These are phyloP conservation scores for Eurypyga helias DNA, from an alignment of 2,113 vertebrate species.

Conservation along the genomic window DNA sequence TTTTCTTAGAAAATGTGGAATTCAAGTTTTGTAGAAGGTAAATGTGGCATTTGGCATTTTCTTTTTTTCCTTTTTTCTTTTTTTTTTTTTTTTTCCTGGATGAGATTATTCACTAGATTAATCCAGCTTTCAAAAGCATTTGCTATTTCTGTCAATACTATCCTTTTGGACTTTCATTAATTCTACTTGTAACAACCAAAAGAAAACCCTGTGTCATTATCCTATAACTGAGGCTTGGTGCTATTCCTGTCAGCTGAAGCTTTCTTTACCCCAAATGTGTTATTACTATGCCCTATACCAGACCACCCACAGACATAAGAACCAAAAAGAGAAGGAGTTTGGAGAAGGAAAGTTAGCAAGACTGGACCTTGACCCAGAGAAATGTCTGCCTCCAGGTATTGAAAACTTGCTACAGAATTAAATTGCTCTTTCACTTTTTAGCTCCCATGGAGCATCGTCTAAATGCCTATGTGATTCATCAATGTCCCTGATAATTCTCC, in stretches of 20 bases:
- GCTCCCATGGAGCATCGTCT: neutral
- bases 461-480: neutral
- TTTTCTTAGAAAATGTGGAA: neutral
- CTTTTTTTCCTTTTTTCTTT: no score
- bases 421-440: slow-evolving; percentile 5
- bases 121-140: neutral
- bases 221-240: neutral
- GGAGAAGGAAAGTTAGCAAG: neutral
- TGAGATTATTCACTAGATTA: neutral
- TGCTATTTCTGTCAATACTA: neutral
- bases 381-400: neutral
- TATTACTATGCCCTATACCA: neutral
- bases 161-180: neutral
- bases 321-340: neutral
- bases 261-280: neutral
- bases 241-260: neutral
- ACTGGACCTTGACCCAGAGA: neutral
- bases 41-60: neutral
- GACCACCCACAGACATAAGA: neutral
- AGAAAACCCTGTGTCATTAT: neutral
- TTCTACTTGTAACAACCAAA: neutral
- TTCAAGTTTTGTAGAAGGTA: neutral
- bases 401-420: neutral
- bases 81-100: neutral
- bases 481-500: neutral